Percentiles rank a stretch among this genome's conserved stretches.
These are phyloP conservation scores for Epinotia demarniana DNA, from an alignment of 2,888 invertebrate genomes.

Conservation along the genomic window DNA sequence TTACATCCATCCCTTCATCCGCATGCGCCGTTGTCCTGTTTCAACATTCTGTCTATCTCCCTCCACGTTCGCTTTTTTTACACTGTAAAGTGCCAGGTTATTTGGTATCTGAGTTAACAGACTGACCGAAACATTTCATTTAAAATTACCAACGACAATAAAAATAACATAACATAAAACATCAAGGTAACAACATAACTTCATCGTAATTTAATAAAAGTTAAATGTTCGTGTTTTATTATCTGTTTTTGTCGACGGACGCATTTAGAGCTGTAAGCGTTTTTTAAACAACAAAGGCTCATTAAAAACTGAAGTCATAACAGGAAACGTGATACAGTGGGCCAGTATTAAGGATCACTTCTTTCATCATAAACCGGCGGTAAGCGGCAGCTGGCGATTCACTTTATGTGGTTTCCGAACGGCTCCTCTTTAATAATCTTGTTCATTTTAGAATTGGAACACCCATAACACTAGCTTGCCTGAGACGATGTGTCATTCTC, in stretches of 20 bases:
- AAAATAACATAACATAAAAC: slow-evolving; percentile 49
- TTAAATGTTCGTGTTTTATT: slow-evolving; percentile 41
- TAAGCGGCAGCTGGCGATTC: slow-evolving; percentile 77
- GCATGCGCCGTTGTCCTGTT: too few relatives aligned
- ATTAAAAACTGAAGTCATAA: slow-evolving; percentile 83
- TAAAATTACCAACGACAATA: slow-evolving; percentile 53
- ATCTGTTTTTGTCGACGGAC: slow-evolving; percentile 55
- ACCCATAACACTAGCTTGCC: slow-evolving; percentile 71
- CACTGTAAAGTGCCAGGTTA: too few relatives aligned
- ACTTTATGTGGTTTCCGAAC: slow-evolving; percentile 80
- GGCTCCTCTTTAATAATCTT: slow-evolving; percentile 80
- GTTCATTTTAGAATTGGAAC: slow-evolving; percentile 80
- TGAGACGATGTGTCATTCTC: slow-evolving; percentile 67
- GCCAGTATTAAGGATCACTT: slow-evolving; percentile 69
- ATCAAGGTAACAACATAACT: slow-evolving; percentile 33
- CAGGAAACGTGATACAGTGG: slow-evolving; percentile 82
- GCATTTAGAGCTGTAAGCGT: slow-evolving; percentile 72
- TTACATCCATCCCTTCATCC: too few relatives aligned
- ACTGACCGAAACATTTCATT: neutral
- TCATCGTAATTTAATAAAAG: slow-evolving; percentile 41
- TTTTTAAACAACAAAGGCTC: slow-evolving; percentile 76
- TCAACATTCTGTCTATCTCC: too few relatives aligned
- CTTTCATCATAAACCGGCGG: slow-evolving; percentile 80
- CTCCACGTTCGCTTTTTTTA: too few relatives aligned
- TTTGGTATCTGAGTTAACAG: too few relatives aligned